Evolutionary conservation across 2,113 vertebrate species (phyloP).

Genomic region (Zonotrichia leucophrys): DNA sequence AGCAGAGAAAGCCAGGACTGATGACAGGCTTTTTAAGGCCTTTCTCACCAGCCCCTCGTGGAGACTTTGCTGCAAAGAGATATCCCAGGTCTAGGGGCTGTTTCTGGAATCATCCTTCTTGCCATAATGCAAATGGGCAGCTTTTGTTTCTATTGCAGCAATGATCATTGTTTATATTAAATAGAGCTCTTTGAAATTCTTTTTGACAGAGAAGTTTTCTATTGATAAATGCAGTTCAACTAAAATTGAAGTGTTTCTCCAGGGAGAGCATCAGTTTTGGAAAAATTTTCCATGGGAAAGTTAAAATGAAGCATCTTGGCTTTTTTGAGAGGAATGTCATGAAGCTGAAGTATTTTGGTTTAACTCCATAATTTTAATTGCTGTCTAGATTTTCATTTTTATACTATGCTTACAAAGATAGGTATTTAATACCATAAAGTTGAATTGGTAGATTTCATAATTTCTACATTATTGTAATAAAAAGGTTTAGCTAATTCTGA

Average conservation of each 20-base stretch:
- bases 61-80: slow-evolving; percentile 65
- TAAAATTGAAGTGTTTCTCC: not conserved
- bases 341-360: not conserved
- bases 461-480: not conserved
- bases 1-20: slow-evolving; percentile 54
- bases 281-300: not conserved
- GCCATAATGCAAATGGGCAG: slow-evolving; percentile 28
- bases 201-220: not conserved
- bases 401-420: not conserved
- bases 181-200: not conserved
- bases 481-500: not conserved
- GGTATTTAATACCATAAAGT: not conserved
- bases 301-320: not conserved
- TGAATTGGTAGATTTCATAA: not conserved
- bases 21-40: slow-evolving; percentile 57
- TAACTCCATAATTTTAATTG: not conserved
- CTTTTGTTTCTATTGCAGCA: not conserved
- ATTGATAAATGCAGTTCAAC: not conserved
- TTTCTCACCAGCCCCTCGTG: slow-evolving; percentile 52
- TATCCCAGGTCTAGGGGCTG: slow-evolving; percentile 52
- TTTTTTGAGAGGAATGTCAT: not conserved
- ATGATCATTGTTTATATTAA: not conserved
- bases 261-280: not conserved
- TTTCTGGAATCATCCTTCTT: slow-evolving; percentile 58
- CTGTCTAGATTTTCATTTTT: not conserved